A percentile compares a stretch with the other conserved stretches of the same genome.
These are phyloP conservation scores for Theonella swinhoei DNA, from an alignment of 37 sponge, comb jelly and placozoan genomes.

Conservation along the genomic window DNA sequence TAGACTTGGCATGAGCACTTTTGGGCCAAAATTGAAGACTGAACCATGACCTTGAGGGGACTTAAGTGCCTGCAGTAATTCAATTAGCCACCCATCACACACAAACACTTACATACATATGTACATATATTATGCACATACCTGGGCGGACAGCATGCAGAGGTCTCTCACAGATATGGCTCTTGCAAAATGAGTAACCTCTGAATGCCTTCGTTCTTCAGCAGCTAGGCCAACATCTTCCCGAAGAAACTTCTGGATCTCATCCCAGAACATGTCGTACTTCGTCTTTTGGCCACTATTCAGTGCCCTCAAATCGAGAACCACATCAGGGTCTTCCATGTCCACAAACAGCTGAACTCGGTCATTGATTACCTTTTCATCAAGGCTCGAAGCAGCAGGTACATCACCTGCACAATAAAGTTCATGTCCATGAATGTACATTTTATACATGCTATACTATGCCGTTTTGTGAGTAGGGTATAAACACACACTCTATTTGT, in stretches of 20 bases:
- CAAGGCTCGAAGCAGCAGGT: not conserved
- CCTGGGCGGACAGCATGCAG: conserved; percentile 35
- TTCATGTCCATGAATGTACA: not conserved
- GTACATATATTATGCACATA: not conserved
- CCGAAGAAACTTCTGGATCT: conserved; percentile 25
- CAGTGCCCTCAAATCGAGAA: not conserved
- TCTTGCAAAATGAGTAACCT: conserved; percentile 49
- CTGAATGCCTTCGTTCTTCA: conserved; percentile 40
- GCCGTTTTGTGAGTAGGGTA: not conserved
- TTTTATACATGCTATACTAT: not conserved
- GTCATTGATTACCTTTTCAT: conserved; percentile 8
- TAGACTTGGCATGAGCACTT: conserved; percentile 4
- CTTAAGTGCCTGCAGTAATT: too few relatives aligned
- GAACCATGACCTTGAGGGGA: conserved; percentile 19
- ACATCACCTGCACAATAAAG: not conserved
- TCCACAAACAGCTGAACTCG: conserved; percentile 3
- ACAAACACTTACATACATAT: not conserved
- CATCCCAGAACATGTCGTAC: conserved; percentile 23
- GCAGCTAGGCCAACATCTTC: conserved; percentile 29
- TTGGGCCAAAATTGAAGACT: conserved; percentile 57
- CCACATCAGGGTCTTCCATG: conserved; percentile 46
- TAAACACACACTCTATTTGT: not conserved
- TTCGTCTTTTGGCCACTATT: not conserved
- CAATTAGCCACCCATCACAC: conserved; percentile 5
- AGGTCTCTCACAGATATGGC: conserved; percentile 63